Conservation (phyloP, 2,113 vertebrate species). For the Sylvietta virens region DNA sequence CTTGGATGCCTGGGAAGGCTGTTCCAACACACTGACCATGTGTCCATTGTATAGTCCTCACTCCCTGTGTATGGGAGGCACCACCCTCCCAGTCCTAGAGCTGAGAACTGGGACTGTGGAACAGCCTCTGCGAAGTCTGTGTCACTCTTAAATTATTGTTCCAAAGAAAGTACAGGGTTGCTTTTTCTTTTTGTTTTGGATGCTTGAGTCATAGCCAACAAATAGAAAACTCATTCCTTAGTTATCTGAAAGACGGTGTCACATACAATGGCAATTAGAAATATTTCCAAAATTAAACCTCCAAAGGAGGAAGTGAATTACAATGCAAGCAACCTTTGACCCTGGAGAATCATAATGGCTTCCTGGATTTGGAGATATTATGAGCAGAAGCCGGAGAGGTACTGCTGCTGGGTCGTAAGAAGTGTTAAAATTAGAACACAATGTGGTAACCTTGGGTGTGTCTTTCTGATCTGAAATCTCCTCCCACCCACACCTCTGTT, state of each 20-base stretch:
- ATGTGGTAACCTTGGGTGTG: constrained; percentile 78
- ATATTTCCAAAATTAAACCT: constrained; percentile 79
- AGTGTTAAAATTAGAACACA: constrained; percentile 95
- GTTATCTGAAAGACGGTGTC: constrained; percentile 70
- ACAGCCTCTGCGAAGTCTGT: neutral
- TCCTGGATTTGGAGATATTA: constrained; percentile 76
- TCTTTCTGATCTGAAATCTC: constrained; percentile 53
- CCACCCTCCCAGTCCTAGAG: neutral
- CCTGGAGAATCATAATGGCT: constrained; percentile 77
- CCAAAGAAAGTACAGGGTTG: constrained; percentile 34
- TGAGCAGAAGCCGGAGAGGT: constrained; percentile 66
- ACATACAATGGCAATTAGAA: constrained; percentile 71
- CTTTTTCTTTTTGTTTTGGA: constrained; percentile 27
- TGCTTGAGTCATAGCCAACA: constrained; percentile 42
- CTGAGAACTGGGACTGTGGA: neutral
- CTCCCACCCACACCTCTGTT: constrained; percentile 63
- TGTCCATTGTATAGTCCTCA: neutral
- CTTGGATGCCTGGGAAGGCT: neutral
- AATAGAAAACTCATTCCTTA: constrained; percentile 68
- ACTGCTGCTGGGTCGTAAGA: constrained; percentile 45
- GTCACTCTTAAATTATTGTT: constrained; percentile 29
- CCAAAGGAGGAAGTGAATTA: constrained; percentile 87
- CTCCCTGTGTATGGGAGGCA: neutral
- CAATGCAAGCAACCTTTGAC: constrained; percentile 95
- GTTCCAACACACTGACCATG: neutral